These are phyloP conservation scores for Aphis gossypii DNA, from an alignment of 1,140 invertebrate species.

Conservation along the genomic window DNA sequence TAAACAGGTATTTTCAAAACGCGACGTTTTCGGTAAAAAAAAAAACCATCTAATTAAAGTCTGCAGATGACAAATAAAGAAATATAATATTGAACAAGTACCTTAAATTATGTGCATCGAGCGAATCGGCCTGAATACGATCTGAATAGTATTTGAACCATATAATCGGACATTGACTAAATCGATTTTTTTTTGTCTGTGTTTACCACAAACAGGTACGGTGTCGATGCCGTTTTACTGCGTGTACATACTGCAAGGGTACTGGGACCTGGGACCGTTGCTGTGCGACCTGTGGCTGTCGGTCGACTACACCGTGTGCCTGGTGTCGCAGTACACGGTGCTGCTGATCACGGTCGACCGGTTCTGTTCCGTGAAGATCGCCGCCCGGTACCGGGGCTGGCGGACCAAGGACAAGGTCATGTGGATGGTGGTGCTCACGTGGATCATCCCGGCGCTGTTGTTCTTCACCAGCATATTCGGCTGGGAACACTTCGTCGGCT, in stretches of 20 bases:
- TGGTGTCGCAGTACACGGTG: conserved; percentile 99
- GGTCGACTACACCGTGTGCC: conserved; percentile 97
- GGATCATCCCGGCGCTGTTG: conserved; percentile 94
- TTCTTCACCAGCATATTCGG: conserved; percentile 99
- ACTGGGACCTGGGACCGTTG: conserved; percentile 95
- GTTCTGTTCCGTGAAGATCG: conserved; percentile 99
- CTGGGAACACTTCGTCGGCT: conserved; percentile 97
- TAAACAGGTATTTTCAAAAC: background rate
- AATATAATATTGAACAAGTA: background rate
- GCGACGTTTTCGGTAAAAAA: background rate
- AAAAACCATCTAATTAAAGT: background rate
- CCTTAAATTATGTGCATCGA: too few relatives aligned
- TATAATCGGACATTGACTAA: background rate
- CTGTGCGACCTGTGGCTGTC: conserved; percentile 98
- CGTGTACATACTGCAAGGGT: conserved; percentile 93
- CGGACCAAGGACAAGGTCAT: conserved; percentile 91
- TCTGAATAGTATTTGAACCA: too few relatives aligned
- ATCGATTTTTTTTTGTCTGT: conserved; percentile 49
- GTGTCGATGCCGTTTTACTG: conserved; percentile 96
- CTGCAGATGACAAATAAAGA: too few relatives aligned
- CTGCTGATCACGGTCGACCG: conserved; percentile 98
- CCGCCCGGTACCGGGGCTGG: conserved; percentile 96
- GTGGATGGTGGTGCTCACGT: conserved; percentile 95
- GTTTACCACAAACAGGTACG: conserved; percentile 73
- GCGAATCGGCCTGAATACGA: background rate